A percentile compares a stretch with the other conserved stretches of the same genome.
phyloP scores from a whole-genome alignment of 2,113 vertebrate species.

The Psittacus erithacus region DNA sequence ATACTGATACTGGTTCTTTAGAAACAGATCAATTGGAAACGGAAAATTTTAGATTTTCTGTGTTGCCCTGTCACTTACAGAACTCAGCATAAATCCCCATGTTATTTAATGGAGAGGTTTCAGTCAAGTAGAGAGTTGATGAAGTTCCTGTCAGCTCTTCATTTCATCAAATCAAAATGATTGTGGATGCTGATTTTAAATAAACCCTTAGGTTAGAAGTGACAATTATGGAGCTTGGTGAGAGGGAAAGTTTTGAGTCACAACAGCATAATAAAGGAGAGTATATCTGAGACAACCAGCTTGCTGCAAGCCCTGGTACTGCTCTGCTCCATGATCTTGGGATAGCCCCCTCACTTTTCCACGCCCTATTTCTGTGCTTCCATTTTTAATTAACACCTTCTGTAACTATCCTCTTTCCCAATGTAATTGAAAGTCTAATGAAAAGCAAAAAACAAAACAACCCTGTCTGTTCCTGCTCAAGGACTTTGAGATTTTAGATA shows the following conservation, averaged over 20 bases:
- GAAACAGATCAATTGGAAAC: not conserved
- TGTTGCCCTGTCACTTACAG: not conserved
- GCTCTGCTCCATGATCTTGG: rapidly evolving
- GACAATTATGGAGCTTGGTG: not conserved
- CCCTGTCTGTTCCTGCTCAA: not conserved
- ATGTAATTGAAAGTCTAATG: not conserved
- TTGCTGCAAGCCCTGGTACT: rapidly evolving
- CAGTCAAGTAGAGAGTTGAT: not conserved
- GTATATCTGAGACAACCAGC: rapidly evolving
- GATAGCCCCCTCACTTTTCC: not conserved
- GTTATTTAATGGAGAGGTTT: not conserved
- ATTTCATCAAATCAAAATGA: not conserved
- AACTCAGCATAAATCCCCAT: not conserved
- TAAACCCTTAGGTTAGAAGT: not conserved
- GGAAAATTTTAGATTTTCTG: not conserved
- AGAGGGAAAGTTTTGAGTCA: not conserved
- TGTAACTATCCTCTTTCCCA: not conserved
- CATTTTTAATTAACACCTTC: not conserved
- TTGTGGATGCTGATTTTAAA: not conserved
- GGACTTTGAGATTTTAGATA: not conserved
- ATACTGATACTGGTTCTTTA: not conserved
- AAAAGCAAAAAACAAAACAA: not conserved
- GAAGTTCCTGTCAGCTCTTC: not conserved
- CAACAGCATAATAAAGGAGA: not conserved
- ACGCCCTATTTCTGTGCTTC: not conserved